A percentile compares a stretch with the other conserved stretches of the same genome.
Conservation (phyloP, 2,888 invertebrate species). For the Sinotaia quadrata region DNA sequence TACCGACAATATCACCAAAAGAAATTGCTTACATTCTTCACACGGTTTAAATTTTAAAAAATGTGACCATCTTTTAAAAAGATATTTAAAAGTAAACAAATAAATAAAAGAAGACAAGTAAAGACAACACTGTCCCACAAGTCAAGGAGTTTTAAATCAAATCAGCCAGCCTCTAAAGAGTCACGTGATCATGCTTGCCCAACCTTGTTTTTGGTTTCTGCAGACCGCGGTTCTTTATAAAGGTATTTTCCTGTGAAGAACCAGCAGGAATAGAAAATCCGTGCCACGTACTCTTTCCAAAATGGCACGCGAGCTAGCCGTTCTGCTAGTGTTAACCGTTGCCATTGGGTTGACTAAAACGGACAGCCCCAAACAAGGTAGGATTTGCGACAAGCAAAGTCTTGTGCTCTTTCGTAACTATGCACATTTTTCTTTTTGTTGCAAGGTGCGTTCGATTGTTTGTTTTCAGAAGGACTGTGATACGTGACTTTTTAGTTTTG, state of each 20-base stretch:
- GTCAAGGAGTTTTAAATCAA: too few relatives aligned
- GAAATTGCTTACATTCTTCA: too few relatives aligned
- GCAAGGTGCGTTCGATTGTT: not conserved
- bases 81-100: too few relatives aligned
- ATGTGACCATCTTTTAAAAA: too few relatives aligned
- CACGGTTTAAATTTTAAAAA: too few relatives aligned
- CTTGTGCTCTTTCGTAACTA: not conserved
- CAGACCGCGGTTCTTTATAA: conserved; percentile 8
- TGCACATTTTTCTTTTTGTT: not conserved
- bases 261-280: conserved; percentile 8
- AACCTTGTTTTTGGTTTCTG: not conserved
- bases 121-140: too few relatives aligned
- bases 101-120: too few relatives aligned
- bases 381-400: too few relatives aligned
- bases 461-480: not conserved
- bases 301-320: conserved; percentile 15
- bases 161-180: not conserved
- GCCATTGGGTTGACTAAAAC: conserved; percentile 5
- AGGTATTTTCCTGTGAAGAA: conserved; percentile 4
- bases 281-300: not conserved
- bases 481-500: conserved; percentile 1
- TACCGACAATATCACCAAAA: too few relatives aligned
- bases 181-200: conserved; percentile 1
- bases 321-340: conserved; percentile 12
- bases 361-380: conserved; percentile 7